Evolutionary conservation across 2,888 invertebrate species (phyloP), one percentile per base, ranked within the genome.

Genomic region (Aromia moschata): DNA sequence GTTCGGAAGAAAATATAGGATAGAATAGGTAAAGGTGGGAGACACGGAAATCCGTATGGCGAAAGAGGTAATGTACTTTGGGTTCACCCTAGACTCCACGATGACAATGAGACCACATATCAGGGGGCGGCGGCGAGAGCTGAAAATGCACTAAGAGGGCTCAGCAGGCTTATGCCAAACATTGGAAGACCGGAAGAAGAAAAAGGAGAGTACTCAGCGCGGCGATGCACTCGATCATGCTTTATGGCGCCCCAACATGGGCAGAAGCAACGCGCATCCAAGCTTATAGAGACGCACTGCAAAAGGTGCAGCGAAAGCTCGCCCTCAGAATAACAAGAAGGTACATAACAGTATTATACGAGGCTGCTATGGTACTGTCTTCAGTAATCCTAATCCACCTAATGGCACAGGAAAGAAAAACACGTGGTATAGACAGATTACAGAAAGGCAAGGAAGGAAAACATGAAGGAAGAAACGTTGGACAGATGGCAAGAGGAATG

Each of bases 1-100:
- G 25, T 56, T 44, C 1, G 40, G 41, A 16, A 62, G 17, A 17
- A 51, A 18, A 12, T 15, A 20, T 31, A 55, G 16, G 33, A 44
- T 12, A 9, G 38, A 46, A 1, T 18, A 11, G 5, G 43, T 60
- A n/a, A 36, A 15, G 15, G 4, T 56, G 9, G 25, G 11, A 9
- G 12, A 47, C 1, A 12, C 3, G 12, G 31, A 37, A 18, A 30
- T 60, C 9, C 17, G 9, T 33, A 30, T 25, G 3, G 2, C 7
- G 0, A 46, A 10, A 16, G 16, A 15, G 16, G 41, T 10, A 16
- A 41, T 1, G 1, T 2, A 1, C 7, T n/a, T 41, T 14, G 41
- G 12, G 4, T 4, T 10, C 4, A 17, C 17, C 15, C 1, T 14
- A 15, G 20, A 44, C 10, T 9, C 7, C 18, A 12, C 20, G n/a